Evolutionary conservation across 2,888 invertebrate species (phyloP), one percentile per base, ranked within the genome.

Genomic region (Disparrhopalites patrizii): DNA sequence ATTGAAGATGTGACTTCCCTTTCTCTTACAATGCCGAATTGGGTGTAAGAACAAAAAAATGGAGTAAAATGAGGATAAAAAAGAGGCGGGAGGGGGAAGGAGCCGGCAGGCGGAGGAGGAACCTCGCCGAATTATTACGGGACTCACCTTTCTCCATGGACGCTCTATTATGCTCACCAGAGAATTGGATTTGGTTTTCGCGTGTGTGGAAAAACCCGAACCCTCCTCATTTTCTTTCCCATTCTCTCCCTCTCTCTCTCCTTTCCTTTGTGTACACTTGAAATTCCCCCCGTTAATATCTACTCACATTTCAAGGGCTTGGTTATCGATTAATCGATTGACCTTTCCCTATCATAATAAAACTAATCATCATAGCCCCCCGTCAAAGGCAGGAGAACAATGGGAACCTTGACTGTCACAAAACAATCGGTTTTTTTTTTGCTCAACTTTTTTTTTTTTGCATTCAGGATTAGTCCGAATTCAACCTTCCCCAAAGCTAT

Each of bases 311-410:
- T 60, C 60, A 60, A 60, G 60, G 60, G 60, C 60, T 60, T 50
- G 60, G 58, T n/a, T 60, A 60, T 60, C 20, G 60, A 60, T 60
- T 47, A 60, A 60, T 60, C 60, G 60, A 60, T 60, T 60, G 60
- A 60, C 60, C 60, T 60, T 60, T 40, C 47, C 60, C 60, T 60
- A 60, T 30, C n/a, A n/a, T n/a, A n/a, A n/a, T n/a, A n/a, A n/a
- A n/a, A n/a, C n/a, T n/a, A n/a, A n/a, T n/a, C n/a, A n/a, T n/a
- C n/a, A n/a, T n/a, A n/a, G n/a, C n/a, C n/a, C n/a, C n/a, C n/a
- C n/a, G n/a, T n/a, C n/a, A n/a, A n/a, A n/a, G n/a, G n/a, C n/a
- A n/a, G n/a, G n/a, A n/a, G 8, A 36, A 47, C 13, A 25, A 23
- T 7, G 47, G 47, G 25, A 47, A n/a, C 47, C 47, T 23, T 47